Evolutionary conservation across 2,113 vertebrate species (phyloP), one percentile per base, ranked within the genome.

Genomic region (Nanorana parkeri): DNA sequence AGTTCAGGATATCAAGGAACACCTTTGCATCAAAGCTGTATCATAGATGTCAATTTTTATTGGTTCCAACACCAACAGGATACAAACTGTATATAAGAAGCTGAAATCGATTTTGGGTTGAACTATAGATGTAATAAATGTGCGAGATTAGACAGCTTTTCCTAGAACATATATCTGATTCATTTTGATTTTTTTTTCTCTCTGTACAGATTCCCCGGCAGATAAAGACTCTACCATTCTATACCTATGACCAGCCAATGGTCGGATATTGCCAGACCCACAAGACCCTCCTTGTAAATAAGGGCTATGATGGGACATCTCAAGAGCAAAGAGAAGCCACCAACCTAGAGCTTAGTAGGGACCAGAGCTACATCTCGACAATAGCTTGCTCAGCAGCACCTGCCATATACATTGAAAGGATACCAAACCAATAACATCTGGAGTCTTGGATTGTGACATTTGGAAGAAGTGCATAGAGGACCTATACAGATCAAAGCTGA

Each of bases 251-350:
- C 84, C 93, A 90, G 51, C 93, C 93, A 0, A 84, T 93, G 78
- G 88, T 93, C 0, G 87, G 93, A n/a, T 94, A 93, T 91, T 94
- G 94, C 90, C 94, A 93, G 65, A 92, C 94, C 20, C 94, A 94
- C 66, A 94, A 94, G 86, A 92, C 93, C 0, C 91, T 94, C 61
- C 94, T 91, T 3, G 84, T 92, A 52, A 89, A 86, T 86, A 92
- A 93, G 85, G 91, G 90, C 10, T 93, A 93, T 0, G 93, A 93
- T 0, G 72, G 84, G 0, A 82, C 92, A 78, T 83, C 88, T 41
- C 77, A 84, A 24, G 94, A 93, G 2, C 93, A 81, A 54, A 88
- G 85, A 0, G 93, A 93, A 2, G 24, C 84, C 15, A 87, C 89
- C 73, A 52, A 68, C 84, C 84, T 93, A 87, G 93, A 94, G 36